These are phyloP conservation scores for Melitaea athalia DNA, from an alignment of 2,888 invertebrate genomes.

Conservation along the genomic window DNA sequence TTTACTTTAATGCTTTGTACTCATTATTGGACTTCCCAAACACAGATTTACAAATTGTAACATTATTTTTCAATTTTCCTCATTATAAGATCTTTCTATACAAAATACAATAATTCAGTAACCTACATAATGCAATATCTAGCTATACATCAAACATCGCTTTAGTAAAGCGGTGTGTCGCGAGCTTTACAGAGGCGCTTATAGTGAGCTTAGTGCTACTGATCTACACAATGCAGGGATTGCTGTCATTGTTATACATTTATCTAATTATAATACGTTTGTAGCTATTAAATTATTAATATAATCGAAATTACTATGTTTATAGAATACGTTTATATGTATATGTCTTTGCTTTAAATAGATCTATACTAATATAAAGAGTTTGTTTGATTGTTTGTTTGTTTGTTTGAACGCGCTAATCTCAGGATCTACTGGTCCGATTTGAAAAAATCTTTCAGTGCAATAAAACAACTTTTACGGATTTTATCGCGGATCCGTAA, in stretches of 20 bases:
- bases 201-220: constrained; percentile 28
- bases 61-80: constrained; percentile 18
- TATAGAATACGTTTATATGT: background rate
- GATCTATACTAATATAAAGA: no score
- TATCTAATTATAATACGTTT: constrained; percentile 12
- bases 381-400: no score
- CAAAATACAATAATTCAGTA: background rate
- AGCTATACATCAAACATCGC: background rate
- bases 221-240: constrained; percentile 33
- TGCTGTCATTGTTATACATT: constrained; percentile 14
- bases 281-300: background rate
- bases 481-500: no score
- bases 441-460: no score
- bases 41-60: constrained; percentile 6
- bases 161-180: background rate
- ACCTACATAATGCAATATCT: background rate
- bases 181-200: constrained; percentile 28
- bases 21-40: constrained; percentile 36
- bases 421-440: no score
- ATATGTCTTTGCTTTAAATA: no score
- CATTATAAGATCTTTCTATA: background rate
- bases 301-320: background rate
- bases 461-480: no score
- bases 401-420: no score
- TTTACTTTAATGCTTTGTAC: constrained; percentile 28